phyloP scores from a whole-genome alignment of 2,113 vertebrate species.

The Agapornis roseicollis region DNA sequence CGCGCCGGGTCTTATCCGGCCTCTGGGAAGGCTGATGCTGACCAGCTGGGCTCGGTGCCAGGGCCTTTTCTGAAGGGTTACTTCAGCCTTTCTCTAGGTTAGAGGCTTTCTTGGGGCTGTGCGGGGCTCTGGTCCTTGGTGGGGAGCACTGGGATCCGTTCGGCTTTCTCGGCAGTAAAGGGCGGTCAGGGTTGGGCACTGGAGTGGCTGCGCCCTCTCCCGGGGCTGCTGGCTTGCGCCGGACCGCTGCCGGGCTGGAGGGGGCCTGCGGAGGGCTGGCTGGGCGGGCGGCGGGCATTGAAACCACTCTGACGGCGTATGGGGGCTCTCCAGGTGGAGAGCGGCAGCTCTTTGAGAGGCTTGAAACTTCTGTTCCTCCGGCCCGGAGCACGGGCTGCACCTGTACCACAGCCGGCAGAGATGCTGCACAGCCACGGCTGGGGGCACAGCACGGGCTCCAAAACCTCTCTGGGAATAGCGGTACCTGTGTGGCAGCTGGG shows the following conservation, averaged over 20 bases:
- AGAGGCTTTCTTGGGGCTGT: no score
- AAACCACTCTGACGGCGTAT: neutral
- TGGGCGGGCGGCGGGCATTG: no score
- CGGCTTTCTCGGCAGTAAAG: neutral
- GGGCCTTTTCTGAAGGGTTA: neutral
- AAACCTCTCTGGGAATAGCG: accelerated
- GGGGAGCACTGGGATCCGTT: neutral
- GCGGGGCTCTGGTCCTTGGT: neutral
- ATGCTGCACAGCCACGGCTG: no score
- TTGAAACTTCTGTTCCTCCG: neutral
- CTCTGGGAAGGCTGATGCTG: neutral
- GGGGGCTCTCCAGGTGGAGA: neutral
- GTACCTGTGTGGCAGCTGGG: neutral
- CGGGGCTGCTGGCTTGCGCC: neutral
- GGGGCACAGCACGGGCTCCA: neutral
- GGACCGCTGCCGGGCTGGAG: neutral
- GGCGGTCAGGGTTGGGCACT: neutral
- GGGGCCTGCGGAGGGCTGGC: neutral
- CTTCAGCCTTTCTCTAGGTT: no score
- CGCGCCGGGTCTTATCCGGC: accelerated
- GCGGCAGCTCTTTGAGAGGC: neutral
- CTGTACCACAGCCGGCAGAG: neutral
- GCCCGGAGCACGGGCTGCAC: no score
- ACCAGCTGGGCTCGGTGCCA: accelerated
- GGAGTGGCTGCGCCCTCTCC: neutral